A percentile compares a stretch with the other conserved stretches of the same genome.
Evolutionary conservation across 2,113 vertebrate genomes (phyloP).

Genomic region (Ammodytes marinus): DNA sequence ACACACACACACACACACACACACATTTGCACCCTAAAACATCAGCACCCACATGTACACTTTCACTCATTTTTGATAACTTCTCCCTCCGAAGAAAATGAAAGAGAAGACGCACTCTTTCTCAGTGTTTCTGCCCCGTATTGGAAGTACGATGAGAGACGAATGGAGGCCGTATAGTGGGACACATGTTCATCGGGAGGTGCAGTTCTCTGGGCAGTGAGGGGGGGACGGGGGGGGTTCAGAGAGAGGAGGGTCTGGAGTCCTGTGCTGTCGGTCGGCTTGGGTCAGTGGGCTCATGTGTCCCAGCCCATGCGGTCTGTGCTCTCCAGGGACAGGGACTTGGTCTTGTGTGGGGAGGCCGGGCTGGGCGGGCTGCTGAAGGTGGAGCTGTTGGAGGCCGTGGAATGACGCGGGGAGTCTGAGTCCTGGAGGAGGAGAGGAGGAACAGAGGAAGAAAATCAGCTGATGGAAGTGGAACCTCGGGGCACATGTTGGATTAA

Average conservation of each 20-base stretch:
- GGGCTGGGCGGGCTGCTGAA: conserved; percentile 99
- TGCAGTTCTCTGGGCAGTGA: conserved; percentile 75
- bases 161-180: conserved; percentile 1
- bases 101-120: neutral
- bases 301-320: conserved; percentile 96
- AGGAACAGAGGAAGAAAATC: neutral
- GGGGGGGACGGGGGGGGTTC: conserved; percentile 17
- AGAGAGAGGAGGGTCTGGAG: conserved; percentile 58
- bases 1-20: conserved; percentile 13
- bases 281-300: conserved; percentile 86
- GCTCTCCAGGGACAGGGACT: conserved; percentile 97
- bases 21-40: conserved; percentile 14
- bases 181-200: conserved; percentile 44
- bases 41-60: conserved; percentile 41
- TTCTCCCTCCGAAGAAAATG: conserved; percentile 9
- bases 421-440: conserved; percentile 89
- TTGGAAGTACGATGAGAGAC: conserved; percentile 33
- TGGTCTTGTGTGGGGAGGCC: conserved; percentile 95
- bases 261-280: conserved; percentile 73
- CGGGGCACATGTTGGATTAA: no score
- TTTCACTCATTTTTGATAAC: neutral
- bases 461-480: neutral
- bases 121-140: conserved; percentile 29
- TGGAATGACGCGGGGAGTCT: conserved; percentile 97
- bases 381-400: conserved; percentile 98